These are phyloP conservation scores for Escarpia spicata DNA, from an alignment of 2,888 invertebrate species.

Conservation along the genomic window DNA sequence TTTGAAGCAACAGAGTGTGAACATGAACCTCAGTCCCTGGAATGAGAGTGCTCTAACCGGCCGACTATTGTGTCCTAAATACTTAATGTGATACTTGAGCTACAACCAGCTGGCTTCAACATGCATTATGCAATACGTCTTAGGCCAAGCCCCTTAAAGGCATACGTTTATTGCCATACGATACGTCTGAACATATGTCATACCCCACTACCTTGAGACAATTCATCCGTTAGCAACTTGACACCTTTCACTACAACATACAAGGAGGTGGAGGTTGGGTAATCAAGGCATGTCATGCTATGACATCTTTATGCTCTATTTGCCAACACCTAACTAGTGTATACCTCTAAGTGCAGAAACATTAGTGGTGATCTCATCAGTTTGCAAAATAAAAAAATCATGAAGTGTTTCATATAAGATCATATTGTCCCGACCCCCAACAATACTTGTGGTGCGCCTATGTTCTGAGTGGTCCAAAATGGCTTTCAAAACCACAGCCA, in stretches of 20 bases:
- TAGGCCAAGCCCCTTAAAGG: neutral
- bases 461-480: too few species aligned
- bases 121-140: neutral
- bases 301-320: too few species aligned
- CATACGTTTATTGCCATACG: neutral
- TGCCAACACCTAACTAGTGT: neutral
- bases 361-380: neutral
- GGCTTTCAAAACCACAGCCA: too few species aligned
- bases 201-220: neutral
- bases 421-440: too few species aligned
- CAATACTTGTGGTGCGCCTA: too few species aligned
- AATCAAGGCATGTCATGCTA: neutral
- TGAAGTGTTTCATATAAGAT: too few species aligned
- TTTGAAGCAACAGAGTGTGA: too few species aligned
- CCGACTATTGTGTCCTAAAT: neutral
- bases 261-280: neutral
- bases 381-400: neutral
- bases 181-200: neutral
- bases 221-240: neutral
- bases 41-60: too few species aligned
- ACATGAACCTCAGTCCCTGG: too few species aligned
- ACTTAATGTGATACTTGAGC: neutral
- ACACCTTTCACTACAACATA: neutral
- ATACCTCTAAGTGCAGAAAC: neutral
- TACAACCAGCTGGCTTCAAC: neutral